Percentiles rank a stretch among this genome's conserved stretches.
These are phyloP conservation scores for Colaptes auratus DNA, from an alignment of 2,113 vertebrate species.

Conservation along the genomic window DNA sequence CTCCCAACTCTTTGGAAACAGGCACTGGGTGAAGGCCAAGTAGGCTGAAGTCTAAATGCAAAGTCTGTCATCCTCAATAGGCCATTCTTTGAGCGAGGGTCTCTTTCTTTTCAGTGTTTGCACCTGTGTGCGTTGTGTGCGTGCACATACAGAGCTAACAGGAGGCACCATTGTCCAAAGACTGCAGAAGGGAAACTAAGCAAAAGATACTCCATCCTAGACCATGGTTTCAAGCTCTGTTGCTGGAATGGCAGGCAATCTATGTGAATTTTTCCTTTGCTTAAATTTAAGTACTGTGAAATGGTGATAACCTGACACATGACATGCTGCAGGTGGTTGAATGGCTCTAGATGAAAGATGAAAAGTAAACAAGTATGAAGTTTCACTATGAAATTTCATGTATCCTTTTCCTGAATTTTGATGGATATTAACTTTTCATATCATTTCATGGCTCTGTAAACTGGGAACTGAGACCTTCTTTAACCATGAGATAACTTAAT, in stretches of 20 bases:
- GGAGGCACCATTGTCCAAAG: neutral
- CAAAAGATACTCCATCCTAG: neutral
- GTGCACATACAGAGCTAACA: neutral
- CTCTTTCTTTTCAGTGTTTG: constrained; percentile 23
- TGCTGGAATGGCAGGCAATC: neutral
- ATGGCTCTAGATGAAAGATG: neutral
- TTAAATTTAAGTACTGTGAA: neutral
- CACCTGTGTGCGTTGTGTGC: neutral
- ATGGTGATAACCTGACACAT: neutral
- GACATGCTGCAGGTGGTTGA: neutral
- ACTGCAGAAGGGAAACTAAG: neutral
- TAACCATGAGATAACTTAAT: neutral
- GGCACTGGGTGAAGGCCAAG: constrained; percentile 38
- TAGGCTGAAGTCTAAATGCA: constrained; percentile 2
- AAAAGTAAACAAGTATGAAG: neutral
- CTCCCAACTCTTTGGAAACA: constrained; percentile 40
- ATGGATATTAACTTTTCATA: neutral
- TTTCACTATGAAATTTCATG: neutral
- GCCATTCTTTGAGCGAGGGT: neutral
- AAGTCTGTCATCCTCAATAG: neutral
- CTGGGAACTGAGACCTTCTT: neutral
- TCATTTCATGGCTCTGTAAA: neutral
- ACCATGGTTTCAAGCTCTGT: neutral
- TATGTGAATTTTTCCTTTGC: neutral
- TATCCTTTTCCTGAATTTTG: neutral